A percentile compares a stretch with the other conserved stretches of the same genome.
Conservation (phyloP, 2,888 invertebrate genomes). For the Metellina segmentata region DNA sequence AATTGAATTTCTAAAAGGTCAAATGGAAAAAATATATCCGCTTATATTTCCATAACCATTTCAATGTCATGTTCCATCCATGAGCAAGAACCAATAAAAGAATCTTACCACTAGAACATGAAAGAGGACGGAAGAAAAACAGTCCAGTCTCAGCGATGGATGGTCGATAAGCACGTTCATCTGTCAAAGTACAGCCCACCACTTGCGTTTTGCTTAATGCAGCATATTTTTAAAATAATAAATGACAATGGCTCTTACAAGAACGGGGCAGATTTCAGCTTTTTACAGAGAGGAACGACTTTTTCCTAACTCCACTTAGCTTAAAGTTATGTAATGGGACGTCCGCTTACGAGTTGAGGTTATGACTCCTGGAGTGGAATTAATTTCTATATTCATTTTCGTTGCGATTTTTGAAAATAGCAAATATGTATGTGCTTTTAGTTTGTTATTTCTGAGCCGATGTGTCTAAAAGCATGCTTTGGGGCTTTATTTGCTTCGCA, state of each 20-base stretch:
- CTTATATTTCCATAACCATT: not conserved
- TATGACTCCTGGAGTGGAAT: too few relatives aligned
- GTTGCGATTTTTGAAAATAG: too few relatives aligned
- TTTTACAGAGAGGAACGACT: not conserved
- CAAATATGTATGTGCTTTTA: too few relatives aligned
- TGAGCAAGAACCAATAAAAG: not conserved
- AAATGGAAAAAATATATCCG: not conserved
- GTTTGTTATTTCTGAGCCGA: too few relatives aligned
- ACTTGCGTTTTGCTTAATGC: not conserved
- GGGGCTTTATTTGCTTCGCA: too few relatives aligned
- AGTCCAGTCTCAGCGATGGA: not conserved
- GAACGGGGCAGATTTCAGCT: not conserved
- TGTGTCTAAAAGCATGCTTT: too few relatives aligned
- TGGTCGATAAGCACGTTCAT: not conserved
- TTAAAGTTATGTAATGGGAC: too few relatives aligned
- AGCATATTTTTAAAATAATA: conserved; percentile 4
- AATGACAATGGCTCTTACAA: not conserved
- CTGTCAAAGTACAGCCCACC: not conserved
- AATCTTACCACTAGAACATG: not conserved
- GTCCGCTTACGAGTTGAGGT: too few relatives aligned
- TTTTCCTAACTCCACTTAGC: too few relatives aligned
- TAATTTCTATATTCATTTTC: too few relatives aligned
- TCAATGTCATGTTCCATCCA: not conserved
- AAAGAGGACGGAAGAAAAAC: not conserved
- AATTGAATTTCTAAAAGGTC: too few relatives aligned